phyloP scores from a whole-genome alignment of 2,113 vertebrate genomes.

The Cheilinus undulatus region DNA sequence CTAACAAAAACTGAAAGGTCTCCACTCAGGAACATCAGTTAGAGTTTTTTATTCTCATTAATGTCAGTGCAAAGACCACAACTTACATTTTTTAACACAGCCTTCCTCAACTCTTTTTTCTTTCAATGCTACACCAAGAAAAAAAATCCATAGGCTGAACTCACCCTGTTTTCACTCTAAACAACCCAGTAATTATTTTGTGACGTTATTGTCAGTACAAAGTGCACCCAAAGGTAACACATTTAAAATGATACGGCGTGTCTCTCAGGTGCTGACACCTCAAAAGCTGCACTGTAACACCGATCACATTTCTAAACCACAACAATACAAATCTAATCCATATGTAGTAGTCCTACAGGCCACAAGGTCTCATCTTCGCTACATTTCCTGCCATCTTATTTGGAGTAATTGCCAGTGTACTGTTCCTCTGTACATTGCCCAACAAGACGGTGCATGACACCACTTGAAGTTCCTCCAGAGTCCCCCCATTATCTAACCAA shows the following conservation, averaged over 20 bases:
- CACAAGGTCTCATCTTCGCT: constrained; percentile 21
- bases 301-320: constrained; percentile 21
- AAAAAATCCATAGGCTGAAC: no score
- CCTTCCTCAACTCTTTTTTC: no score
- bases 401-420: constrained; percentile 31
- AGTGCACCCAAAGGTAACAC: not conserved
- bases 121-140: no score
- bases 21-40: no score
- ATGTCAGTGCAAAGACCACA: no score
- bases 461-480: constrained; percentile 55
- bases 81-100: no score
- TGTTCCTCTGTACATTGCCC: constrained; percentile 34
- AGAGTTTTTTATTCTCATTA: no score
- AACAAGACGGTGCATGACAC: constrained; percentile 73
- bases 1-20: no score
- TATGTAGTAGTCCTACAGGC: constrained; percentile 13
- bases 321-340: constrained; percentile 11
- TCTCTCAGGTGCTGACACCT: constrained; percentile 5
- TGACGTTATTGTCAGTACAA: not conserved
- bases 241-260: not conserved
- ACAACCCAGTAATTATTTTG: no score
- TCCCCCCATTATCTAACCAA: constrained; percentile 62
- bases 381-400: constrained; percentile 61
- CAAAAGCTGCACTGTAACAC: constrained; percentile 1
- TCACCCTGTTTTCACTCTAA: no score